A percentile compares a stretch with the other conserved stretches of the same genome.
Conservation (phyloP, 2,113 vertebrate species). For the Phrynosoma platyrhinos region DNA sequence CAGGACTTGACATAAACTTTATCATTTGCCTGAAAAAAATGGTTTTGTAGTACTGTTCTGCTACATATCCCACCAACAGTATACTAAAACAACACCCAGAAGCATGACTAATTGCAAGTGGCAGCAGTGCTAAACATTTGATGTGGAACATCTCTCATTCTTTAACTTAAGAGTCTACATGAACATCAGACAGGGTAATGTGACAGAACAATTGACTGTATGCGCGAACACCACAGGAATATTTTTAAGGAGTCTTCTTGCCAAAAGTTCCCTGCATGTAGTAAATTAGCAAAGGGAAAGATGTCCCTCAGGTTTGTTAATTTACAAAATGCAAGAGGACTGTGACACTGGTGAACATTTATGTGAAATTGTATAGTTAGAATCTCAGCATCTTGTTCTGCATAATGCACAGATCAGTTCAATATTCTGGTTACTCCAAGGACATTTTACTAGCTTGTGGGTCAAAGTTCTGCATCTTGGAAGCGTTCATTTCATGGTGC, state of each 20-base stretch:
- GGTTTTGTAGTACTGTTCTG: not conserved
- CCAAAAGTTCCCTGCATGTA: not conserved
- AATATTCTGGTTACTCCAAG: not conserved
- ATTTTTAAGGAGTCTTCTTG: not conserved
- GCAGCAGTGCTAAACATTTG: not conserved
- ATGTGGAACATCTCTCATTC: not conserved
- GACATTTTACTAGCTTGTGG: not conserved
- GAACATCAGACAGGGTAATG: not conserved
- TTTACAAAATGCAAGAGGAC: not conserved
- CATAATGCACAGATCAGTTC: not conserved
- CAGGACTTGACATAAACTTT: not conserved
- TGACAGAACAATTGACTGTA: not conserved
- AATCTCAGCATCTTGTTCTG: not conserved
- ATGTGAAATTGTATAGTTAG: not conserved
- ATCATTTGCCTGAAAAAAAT: not conserved
- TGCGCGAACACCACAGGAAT: not conserved
- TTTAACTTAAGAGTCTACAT: not conserved
- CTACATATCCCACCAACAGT: not conserved
- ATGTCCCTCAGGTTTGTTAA: not conserved
- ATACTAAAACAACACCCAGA: not conserved
- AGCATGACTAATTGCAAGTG: not conserved
- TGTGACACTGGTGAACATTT: not conserved
- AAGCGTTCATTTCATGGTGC: not conserved
- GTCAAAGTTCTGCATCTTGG: not conserved
- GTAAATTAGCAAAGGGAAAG: not conserved